A percentile compares a stretch with the other conserved stretches of the same genome.
These are phyloP conservation scores for Steinernema scapterisci DNA, from an alignment of 2,888 invertebrate species.

Conservation along the genomic window DNA sequence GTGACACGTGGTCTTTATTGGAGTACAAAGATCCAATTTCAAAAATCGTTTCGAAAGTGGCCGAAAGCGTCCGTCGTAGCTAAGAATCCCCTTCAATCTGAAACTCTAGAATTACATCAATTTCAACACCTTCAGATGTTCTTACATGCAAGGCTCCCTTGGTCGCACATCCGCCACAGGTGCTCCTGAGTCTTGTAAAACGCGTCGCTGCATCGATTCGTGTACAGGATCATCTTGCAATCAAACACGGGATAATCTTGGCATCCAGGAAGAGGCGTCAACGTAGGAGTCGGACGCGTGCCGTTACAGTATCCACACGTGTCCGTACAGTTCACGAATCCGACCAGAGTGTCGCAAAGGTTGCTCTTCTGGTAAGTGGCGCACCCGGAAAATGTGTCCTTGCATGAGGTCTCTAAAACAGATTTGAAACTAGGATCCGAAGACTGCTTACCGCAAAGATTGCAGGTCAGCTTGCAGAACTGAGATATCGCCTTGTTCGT, in stretches of 20 bases:
- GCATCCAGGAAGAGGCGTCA: not conserved
- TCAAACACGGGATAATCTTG: not conserved
- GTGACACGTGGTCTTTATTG: no score
- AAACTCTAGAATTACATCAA: no score
- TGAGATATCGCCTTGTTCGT: not conserved
- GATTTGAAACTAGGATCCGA: not conserved
- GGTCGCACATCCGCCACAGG: not conserved
- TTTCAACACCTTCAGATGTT: no score
- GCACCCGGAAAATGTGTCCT: not conserved
- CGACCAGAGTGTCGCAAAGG: not conserved
- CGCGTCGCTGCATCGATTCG: not conserved
- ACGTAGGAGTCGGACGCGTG: not conserved
- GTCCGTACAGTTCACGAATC: not conserved
- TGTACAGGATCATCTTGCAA: not conserved
- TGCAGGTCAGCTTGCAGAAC: not conserved
- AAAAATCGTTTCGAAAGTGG: no score
- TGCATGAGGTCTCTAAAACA: not conserved
- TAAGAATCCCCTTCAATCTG: no score
- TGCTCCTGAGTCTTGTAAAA: not conserved
- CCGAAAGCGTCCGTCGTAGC: no score
- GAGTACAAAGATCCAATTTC: no score
- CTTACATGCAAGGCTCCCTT: not conserved
- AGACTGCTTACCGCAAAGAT: not conserved
- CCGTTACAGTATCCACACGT: constrained; percentile 5
- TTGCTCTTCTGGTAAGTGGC: not conserved